Conservation (phyloP, 2,113 vertebrate genomes). For the Falcunculus frontatus region DNA sequence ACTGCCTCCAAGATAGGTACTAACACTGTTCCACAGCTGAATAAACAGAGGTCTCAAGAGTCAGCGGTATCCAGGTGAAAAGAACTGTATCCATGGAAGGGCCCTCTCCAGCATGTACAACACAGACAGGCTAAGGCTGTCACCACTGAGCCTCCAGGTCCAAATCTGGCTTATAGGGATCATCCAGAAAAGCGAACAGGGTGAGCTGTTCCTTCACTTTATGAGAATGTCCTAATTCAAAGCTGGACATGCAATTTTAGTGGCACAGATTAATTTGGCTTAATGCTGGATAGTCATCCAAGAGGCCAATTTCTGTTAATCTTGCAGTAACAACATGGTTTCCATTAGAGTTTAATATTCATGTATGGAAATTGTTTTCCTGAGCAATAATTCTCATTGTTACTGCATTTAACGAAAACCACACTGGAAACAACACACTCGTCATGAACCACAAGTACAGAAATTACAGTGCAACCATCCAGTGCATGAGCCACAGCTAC, state of each 20-base stretch:
- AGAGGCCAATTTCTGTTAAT: not conserved
- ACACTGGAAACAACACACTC: not conserved
- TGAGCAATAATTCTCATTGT: not conserved
- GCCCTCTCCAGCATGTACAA: not conserved
- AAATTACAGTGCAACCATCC: not conserved
- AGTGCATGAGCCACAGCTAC: not conserved
- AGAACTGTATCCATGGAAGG: not conserved
- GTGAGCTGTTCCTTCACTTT: not conserved
- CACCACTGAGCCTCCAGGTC: not conserved
- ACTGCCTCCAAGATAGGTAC: not conserved
- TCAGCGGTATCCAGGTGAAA: not conserved
- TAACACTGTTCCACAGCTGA: slow-evolving; percentile 24
- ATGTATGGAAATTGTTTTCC: not conserved
- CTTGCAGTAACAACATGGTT: not conserved
- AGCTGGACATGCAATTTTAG: not conserved
- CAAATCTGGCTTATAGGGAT: not conserved
- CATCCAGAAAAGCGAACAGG: not conserved
- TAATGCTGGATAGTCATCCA: not conserved
- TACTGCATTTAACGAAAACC: slow-evolving; percentile 33
- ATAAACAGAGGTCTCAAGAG: slow-evolving; percentile 13
- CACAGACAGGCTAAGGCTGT: not conserved
- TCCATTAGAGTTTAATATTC: slow-evolving; percentile 6
- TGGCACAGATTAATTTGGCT: not conserved
- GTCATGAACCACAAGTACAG: not conserved
- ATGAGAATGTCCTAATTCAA: not conserved